These are phyloP conservation scores for Mactra quadrangularis DNA, from an alignment of 1,140 invertebrate genomes.

Conservation along the genomic window DNA sequence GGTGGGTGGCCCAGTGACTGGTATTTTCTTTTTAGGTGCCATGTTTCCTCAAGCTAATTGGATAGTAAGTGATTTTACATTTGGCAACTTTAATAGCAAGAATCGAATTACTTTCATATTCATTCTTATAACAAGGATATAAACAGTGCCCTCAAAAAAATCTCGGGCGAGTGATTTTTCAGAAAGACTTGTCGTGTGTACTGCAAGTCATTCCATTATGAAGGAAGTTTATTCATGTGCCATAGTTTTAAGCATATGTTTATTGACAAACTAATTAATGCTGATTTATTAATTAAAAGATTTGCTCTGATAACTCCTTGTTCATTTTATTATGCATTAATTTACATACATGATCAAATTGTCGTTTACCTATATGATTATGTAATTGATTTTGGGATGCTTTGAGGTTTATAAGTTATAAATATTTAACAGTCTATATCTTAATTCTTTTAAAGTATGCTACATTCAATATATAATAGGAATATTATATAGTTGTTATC, in stretches of 20 bases:
- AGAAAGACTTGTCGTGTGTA: not conserved
- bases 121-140: not conserved
- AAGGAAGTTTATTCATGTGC: not conserved
- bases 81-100: not conserved
- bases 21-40: constrained; percentile 80
- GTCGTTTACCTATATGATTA: too few relatives aligned
- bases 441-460: too few relatives aligned
- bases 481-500: too few relatives aligned
- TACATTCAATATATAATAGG: too few relatives aligned
- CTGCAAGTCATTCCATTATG: not conserved
- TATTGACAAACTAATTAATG: too few relatives aligned
- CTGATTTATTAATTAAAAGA: too few relatives aligned
- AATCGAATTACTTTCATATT: not conserved
- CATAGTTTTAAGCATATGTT: too few relatives aligned
- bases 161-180: not conserved
- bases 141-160: not conserved
- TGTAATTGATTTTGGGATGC: too few relatives aligned
- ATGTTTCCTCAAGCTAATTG: constrained; percentile 80
- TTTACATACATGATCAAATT: not conserved
- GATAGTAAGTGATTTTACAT: constrained; percentile 59
- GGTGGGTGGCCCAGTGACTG: constrained; percentile 77
- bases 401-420: too few relatives aligned
- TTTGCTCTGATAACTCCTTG: too few relatives aligned
- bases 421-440: too few relatives aligned
- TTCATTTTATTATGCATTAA: not conserved